Base-by-base conservation (phyloP, 2,797 vertebrate genomes). In the Micromesistius poutassou region DNA sequence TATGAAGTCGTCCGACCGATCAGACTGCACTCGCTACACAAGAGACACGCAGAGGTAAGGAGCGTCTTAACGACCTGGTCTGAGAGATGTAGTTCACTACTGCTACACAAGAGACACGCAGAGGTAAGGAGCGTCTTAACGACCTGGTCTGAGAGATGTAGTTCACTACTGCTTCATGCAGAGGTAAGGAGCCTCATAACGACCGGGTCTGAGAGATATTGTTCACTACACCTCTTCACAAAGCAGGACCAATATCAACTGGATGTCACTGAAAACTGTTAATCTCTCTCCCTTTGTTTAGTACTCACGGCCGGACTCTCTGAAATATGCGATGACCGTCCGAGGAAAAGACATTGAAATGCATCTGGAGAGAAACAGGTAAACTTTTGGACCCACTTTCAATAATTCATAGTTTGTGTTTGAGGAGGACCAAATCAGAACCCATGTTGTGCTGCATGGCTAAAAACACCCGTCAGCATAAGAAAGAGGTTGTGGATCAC, bases 1-100 rank as follows among this genome's bases (percentile, higher is more conserved):
- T 93, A 91, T 19, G 92, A 94, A 79, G 85, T 95, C 70, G 90
- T 95, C 62, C 91, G 86, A 78, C 94, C 94, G 7, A 50, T 94
- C 77, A 88, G 85, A 84, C 84, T 95, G 46, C 93, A 94, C 81
- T 46, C 89, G 0, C 76, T 93, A 22, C 85, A 89, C 50, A 95
- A 92, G 83, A 87, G 94, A 89, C 75, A 92, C 1, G n/a, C 87
- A 71, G 86, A 91, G 87, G 94, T 95, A 78, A 71, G 30, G 3
- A 5, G 3, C 22, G 22, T 62, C 55, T 25, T 62, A 25, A 5
- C 9, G 55, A 25, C n/a, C 55, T 62, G 6, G 6, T 25, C 55
- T 70, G 73, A 22, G 9, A 12, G n/a, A 31, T 3, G 9, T 40
- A 10, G 40, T 62, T 4, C 12, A 7, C 1, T 30, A 10, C 46